Percentiles rank a stretch among this genome's conserved stretches.
Conservation (phyloP, 2,113 vertebrate genomes). For the Nyctibius bracteatus region DNA sequence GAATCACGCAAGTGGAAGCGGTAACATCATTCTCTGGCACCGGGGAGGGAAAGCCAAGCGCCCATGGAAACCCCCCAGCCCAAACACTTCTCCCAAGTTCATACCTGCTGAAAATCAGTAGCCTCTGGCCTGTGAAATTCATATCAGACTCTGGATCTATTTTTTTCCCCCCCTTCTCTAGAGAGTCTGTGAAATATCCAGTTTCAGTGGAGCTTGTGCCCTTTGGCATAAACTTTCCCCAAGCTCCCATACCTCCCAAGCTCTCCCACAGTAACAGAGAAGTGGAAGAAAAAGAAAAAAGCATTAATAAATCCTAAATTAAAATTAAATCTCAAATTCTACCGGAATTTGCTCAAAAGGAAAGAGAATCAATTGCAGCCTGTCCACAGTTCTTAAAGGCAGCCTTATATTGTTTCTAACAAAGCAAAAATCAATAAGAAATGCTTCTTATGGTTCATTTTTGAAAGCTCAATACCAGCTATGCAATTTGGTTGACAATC, state of each 20-base stretch:
- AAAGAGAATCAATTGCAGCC: conserved; percentile 77
- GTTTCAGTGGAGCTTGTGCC: neutral
- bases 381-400: conserved; percentile 75
- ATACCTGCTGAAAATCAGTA: neutral
- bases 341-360: conserved; percentile 69
- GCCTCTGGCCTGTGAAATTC: neutral
- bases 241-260: neutral
- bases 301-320: conserved; percentile 55
- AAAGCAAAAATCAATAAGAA: conserved; percentile 85
- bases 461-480: conserved; percentile 79
- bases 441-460: conserved; percentile 81
- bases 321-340: conserved; percentile 54
- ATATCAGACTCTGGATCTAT: neutral
- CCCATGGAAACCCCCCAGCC: neutral
- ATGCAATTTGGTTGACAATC: conserved; percentile 89
- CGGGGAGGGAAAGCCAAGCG: neutral
- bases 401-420: conserved; percentile 78
- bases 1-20: neutral
- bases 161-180: neutral
- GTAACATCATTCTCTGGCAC: neutral
- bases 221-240: neutral
- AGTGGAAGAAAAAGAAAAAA: neutral
- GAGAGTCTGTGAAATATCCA: neutral
- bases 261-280: neutral
- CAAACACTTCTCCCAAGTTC: neutral